Evolutionary conservation across 2,888 invertebrate genomes (phyloP), one percentile per base, ranked within the genome.

Genomic region (Drosophila mulleri): DNA sequence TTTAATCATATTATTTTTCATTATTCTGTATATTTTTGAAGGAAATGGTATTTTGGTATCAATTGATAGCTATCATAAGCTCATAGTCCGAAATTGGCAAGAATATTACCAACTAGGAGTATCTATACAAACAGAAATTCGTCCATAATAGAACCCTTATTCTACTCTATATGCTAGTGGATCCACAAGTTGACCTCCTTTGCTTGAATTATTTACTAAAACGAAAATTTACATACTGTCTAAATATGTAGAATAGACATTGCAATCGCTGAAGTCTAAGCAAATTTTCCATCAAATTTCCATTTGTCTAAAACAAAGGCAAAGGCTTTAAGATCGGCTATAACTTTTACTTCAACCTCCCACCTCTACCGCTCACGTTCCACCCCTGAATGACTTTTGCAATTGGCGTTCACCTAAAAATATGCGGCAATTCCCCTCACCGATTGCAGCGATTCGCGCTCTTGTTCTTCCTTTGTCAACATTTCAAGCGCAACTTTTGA

Each of bases 401-500:
- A 53, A 41, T 56, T 37, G 50, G 44, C 29, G 62, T 23, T 39
- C 50, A 39, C 50, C 52, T 63, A 32, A 29, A 72, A 66, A 53
- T 53, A 60, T 62, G 50, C 59, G 54, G 37, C 58, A 65, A 67
- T 41, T 56, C 57, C 72, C 50, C 18, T n/a, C 8, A 23, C 50
- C 70, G 44, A 69, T 29, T 52, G 29, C 61, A 78, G 58, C 64
- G 53, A 44, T 41, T 26, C 45, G 42, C 41, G 12, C 61, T 60
- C 44, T 62, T 18, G 3, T 69, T 59, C 37, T 53, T 42, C 16
- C n/a, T 37, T 53, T 53, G 48, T 53, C 42, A 65, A 73, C 60
- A 64, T 44, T 42, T 16, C 56, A 56, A 44, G 56, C 50, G 26
- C 52, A 69, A 82, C 64, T 84, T 83, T 67, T 67, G 67, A 72